Evolutionary conservation across 2,797 vertebrate genomes (phyloP).

Genomic region (Hephaestus fuliginosus): DNA sequence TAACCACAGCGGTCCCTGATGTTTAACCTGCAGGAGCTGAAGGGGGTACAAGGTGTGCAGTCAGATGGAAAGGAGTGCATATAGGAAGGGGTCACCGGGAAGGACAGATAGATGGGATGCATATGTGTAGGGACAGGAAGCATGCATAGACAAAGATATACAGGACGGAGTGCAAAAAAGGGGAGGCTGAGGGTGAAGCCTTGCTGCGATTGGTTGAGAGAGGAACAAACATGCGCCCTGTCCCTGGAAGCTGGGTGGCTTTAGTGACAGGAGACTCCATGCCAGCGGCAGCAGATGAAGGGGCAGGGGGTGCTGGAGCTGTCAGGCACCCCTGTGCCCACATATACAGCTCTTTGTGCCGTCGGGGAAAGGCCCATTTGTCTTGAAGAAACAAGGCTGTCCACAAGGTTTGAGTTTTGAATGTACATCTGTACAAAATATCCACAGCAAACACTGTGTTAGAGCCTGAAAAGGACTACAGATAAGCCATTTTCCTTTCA

Average conservation of each 20-base stretch:
- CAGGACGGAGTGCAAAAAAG: constrained; percentile 14
- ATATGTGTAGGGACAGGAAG: constrained; percentile 26
- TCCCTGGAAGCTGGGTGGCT: constrained; percentile 48
- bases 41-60: neutral
- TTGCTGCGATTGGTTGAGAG: constrained; percentile 59
- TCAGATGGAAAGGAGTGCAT: constrained; percentile 7
- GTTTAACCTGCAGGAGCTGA: constrained; percentile 40
- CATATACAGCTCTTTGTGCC: constrained; percentile 66
- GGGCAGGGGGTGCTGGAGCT: constrained; percentile 29
- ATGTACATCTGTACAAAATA: constrained; percentile 37
- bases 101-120: constrained; percentile 24
- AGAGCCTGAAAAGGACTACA: constrained; percentile 1
- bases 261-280: constrained; percentile 47
- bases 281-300: constrained; percentile 60
- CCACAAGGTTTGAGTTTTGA: constrained; percentile 30
- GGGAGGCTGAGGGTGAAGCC: constrained; percentile 17
- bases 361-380: constrained; percentile 35
- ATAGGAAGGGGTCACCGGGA: neutral
- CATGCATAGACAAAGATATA: constrained; percentile 19
- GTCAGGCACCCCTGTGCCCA: constrained; percentile 43
- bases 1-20: constrained; percentile 26
- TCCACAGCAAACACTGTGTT: constrained; percentile 9
- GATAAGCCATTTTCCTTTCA: constrained; percentile 29
- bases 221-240: constrained; percentile 58
- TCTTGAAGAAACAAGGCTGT: constrained; percentile 29